Conservation (phyloP, 2,113 vertebrate species). For the Phoenicopterus ruber region DNA sequence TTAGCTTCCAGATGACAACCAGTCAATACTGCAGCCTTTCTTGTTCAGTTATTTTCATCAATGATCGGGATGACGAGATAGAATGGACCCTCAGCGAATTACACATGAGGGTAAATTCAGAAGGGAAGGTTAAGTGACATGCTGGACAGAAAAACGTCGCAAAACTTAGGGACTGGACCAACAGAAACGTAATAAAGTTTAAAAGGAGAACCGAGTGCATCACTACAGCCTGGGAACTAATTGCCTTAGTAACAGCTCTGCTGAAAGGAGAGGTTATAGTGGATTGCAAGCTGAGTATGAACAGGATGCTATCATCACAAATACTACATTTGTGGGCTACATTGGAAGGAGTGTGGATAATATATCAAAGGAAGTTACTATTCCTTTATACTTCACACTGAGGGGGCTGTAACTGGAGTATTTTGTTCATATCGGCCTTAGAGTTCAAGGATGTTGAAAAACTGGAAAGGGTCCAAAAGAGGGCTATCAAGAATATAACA, state of each 20-base stretch:
- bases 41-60: neutral
- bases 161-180: neutral
- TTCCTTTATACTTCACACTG: neutral
- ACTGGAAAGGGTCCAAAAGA: neutral
- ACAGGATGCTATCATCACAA: neutral
- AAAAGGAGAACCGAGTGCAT: neutral
- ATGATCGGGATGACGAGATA: neutral
- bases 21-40: neutral
- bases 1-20: neutral
- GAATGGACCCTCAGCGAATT: neutral
- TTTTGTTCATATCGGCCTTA: neutral
- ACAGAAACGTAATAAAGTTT: neutral
- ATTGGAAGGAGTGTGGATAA: neutral
- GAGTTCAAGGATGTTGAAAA: neutral
- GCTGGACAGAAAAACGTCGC: neutral
- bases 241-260: neutral
- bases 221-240: neutral
- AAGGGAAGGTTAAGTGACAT: neutral
- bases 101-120: neutral
- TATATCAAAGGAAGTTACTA: neutral
- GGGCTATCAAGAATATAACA: neutral
- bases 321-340: neutral
- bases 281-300: neutral
- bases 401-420: neutral
- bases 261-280: neutral